Conservation (phyloP, 2,113 vertebrate species). For the Channa maculata region DNA sequence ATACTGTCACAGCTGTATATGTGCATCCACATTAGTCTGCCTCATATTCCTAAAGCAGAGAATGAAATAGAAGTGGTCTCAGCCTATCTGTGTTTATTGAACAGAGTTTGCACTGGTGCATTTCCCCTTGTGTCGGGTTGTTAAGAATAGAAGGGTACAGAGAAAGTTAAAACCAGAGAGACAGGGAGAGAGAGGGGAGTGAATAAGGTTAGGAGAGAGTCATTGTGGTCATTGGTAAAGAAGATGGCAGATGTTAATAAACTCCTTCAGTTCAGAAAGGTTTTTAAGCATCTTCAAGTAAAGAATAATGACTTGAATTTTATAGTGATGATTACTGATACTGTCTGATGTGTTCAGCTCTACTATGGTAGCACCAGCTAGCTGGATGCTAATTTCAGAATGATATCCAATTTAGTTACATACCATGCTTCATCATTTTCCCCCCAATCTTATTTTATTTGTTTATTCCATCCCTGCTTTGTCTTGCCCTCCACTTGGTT, state of each 20-base stretch:
- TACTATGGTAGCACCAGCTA: no score
- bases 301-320: no score
- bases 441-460: conserved; percentile 24
- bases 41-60: conserved; percentile 63
- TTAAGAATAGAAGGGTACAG: conserved; percentile 58
- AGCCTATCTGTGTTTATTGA: conserved; percentile 70
- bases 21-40: conserved; percentile 53
- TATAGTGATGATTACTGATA: no score
- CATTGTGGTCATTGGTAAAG: conserved; percentile 47
- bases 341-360: no score
- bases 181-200: conserved; percentile 19
- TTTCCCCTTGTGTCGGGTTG: conserved; percentile 67
- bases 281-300: no score
- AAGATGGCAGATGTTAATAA: not conserved
- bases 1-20: conserved; percentile 64
- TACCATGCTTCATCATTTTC: conserved; percentile 15
- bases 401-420: not conserved
- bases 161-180: conserved; percentile 33
- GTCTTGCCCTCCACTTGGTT: not conserved
- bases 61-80: conserved; percentile 72
- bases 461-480: conserved; percentile 17
- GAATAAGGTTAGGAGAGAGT: conserved; percentile 30
- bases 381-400: no score
- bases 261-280: no score
- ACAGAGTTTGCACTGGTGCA: conserved; percentile 48